Evolutionary conservation across 2,888 invertebrate genomes (phyloP).

Genomic region (Drosophila flavopinicola): DNA sequence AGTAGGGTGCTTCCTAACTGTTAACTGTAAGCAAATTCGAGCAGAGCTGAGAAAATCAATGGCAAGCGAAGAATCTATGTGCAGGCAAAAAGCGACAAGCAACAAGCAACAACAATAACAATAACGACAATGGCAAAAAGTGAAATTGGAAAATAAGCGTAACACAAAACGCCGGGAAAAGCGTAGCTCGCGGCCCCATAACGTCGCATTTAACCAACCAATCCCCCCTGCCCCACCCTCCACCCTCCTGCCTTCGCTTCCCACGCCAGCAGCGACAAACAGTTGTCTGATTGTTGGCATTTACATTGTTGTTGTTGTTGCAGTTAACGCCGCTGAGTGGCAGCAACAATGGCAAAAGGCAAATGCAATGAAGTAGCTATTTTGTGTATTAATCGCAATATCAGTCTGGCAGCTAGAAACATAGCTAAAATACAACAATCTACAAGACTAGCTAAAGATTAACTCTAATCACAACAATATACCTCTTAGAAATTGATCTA

Average conservation of each 20-base stretch:
- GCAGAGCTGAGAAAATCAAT: slow-evolving; percentile 72
- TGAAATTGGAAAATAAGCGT: slow-evolving; percentile 82
- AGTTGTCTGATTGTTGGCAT: slow-evolving; percentile 67
- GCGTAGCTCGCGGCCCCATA: slow-evolving; percentile 44
- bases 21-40: slow-evolving; percentile 76
- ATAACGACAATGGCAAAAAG: slow-evolving; percentile 56
- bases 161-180: slow-evolving; percentile 78
- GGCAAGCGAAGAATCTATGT: slow-evolving; percentile 58
- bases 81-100: slow-evolving; percentile 22
- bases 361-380: slow-evolving; percentile 39
- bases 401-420: slow-evolving; percentile 20
- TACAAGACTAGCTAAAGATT: background rate
- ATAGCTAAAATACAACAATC: no score
- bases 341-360: slow-evolving; percentile 29
- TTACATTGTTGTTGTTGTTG: slow-evolving; percentile 25
- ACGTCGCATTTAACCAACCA: slow-evolving; percentile 2
- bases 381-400: slow-evolving; percentile 16
- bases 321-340: slow-evolving; percentile 22
- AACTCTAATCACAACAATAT: background rate
- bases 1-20: slow-evolving; percentile 37
- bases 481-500: background rate
- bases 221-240: background rate
- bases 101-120: slow-evolving; percentile 26
- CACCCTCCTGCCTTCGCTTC: background rate
- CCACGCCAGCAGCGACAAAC: slow-evolving; percentile 15